phyloP scores from a whole-genome alignment of 1,140 invertebrate species.

The Hypothenemus hampei region DNA sequence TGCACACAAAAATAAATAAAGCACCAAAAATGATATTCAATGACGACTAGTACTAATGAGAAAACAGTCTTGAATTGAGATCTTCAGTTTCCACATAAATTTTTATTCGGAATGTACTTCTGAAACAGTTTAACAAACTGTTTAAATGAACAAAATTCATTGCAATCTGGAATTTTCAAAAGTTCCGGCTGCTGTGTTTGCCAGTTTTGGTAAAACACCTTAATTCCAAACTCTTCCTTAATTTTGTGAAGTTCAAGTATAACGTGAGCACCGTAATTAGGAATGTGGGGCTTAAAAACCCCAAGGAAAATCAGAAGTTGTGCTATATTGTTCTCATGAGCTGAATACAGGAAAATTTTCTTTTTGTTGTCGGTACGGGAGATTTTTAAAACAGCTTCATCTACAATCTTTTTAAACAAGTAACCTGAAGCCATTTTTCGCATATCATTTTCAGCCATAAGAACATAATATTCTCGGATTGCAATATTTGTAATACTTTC shows the following conservation, averaged over 20 bases:
- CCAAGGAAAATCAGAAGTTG: conserved; percentile 60
- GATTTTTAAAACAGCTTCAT: conserved; percentile 52
- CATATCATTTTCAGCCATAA: conserved; percentile 27
- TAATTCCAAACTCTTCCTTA: conserved; percentile 24
- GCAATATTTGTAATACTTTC: conserved; percentile 52
- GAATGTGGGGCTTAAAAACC: conserved; percentile 61
- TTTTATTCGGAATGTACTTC: conserved; percentile 31
- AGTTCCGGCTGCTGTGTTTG: conserved; percentile 24
- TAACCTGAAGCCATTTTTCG: conserved; percentile 37
- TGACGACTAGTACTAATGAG: too few species aligned
- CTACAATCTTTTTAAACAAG: conserved; percentile 57
- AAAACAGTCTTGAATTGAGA: too few species aligned
- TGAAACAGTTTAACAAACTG: conserved; percentile 39
- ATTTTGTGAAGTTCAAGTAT: conserved; percentile 33
- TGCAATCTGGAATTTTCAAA: conserved; percentile 37
- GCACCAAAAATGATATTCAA: too few species aligned
- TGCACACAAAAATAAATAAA: too few species aligned
- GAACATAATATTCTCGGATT: conserved; percentile 31
- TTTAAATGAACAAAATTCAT: conserved; percentile 41
- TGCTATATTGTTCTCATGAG: conserved; percentile 69
- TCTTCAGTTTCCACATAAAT: conserved; percentile 23
- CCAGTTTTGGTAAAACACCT: conserved; percentile 38
- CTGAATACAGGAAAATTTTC: conserved; percentile 63
- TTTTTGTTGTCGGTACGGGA: conserved; percentile 46
- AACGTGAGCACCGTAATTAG: conserved; percentile 50